phyloP scores from a whole-genome alignment of 2,888 invertebrate species.

The Argyra leucocephala region DNA sequence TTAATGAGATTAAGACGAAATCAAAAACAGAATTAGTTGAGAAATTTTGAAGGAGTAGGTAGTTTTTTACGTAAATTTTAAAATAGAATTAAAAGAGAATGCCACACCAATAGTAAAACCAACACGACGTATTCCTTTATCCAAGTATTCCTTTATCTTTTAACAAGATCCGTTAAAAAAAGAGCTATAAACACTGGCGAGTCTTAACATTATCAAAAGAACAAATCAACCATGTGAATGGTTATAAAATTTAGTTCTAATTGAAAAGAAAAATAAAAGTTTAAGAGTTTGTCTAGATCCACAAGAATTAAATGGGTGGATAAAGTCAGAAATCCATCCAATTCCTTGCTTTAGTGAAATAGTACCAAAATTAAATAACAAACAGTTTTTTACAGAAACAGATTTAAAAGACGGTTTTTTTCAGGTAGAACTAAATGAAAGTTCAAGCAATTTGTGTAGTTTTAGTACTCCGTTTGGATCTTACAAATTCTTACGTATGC shows the following conservation, averaged over 20 bases:
- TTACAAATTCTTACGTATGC: slow-evolving; percentile 21
- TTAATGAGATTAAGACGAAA: slow-evolving; percentile 7
- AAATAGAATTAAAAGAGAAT: slow-evolving; percentile 8
- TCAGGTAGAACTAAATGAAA: slow-evolving; percentile 17
- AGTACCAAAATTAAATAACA: slow-evolving; percentile 22
- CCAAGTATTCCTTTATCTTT: no score
- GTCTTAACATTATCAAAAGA: neutral
- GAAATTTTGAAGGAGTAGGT: slow-evolving; percentile 12
- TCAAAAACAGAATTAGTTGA: slow-evolving; percentile 10
- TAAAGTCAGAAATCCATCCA: slow-evolving; percentile 23
- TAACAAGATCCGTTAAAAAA: slow-evolving; percentile 5
- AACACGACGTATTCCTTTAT: slow-evolving; percentile 13
- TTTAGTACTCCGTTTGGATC: slow-evolving; percentile 23
- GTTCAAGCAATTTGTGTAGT: slow-evolving; percentile 18
- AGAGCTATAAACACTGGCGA: neutral
- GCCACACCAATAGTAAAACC: slow-evolving; percentile 8
- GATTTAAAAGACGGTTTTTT: slow-evolving; percentile 26
- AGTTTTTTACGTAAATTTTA: slow-evolving; percentile 12
- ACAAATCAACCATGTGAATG: neutral
- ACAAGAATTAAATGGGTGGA: slow-evolving; percentile 24
- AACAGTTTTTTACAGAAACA: slow-evolving; percentile 25
- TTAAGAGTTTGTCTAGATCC: slow-evolving; percentile 30
- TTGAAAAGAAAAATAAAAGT: slow-evolving; percentile 22
- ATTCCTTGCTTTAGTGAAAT: slow-evolving; percentile 26
- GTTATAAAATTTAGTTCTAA: slow-evolving; percentile 15